Conservation (phyloP, 1,140 invertebrate species). For the Drosophila mauritiana region DNA sequence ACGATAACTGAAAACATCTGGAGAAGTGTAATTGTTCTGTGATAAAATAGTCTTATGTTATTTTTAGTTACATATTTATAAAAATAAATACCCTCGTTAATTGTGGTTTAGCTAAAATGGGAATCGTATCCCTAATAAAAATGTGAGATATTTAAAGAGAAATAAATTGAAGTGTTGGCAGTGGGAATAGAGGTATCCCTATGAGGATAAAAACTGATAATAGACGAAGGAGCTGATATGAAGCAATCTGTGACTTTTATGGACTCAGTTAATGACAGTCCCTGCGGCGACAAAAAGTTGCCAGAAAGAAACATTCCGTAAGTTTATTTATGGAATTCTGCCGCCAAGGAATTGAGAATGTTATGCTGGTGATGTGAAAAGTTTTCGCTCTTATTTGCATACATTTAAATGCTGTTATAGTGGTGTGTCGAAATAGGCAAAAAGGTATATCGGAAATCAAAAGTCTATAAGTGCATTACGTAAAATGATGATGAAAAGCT, state of each 20-base stretch:
- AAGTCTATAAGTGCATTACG: background rate
- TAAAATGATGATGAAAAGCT: background rate
- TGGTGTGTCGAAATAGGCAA: background rate
- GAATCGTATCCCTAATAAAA: background rate
- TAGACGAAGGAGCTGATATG: conserved; percentile 17
- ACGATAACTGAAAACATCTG: too few species aligned
- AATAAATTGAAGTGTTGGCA: background rate
- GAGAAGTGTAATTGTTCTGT: too few species aligned
- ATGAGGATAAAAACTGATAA: conserved; percentile 18
- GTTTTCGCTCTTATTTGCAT: conserved; percentile 3
- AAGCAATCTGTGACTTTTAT: conserved; percentile 25
- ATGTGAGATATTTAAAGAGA: background rate
- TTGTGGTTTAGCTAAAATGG: too few species aligned
- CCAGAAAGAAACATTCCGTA: conserved; percentile 23
- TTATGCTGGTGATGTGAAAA: conserved; percentile 1
- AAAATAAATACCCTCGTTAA: too few species aligned
- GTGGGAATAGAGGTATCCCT: background rate
- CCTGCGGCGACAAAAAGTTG: conserved; percentile 22
- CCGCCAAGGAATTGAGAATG: conserved; percentile 25
- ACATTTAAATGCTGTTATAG: background rate
- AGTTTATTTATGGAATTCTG: conserved; percentile 33
- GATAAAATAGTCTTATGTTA: too few species aligned
- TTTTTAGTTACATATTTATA: too few species aligned
- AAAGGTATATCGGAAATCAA: background rate
- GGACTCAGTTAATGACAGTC: conserved; percentile 43